These are phyloP conservation scores for Nesometra sesokonis DNA, from an alignment of 35 echinoderm and acorn worm species.

Conservation along the genomic window DNA sequence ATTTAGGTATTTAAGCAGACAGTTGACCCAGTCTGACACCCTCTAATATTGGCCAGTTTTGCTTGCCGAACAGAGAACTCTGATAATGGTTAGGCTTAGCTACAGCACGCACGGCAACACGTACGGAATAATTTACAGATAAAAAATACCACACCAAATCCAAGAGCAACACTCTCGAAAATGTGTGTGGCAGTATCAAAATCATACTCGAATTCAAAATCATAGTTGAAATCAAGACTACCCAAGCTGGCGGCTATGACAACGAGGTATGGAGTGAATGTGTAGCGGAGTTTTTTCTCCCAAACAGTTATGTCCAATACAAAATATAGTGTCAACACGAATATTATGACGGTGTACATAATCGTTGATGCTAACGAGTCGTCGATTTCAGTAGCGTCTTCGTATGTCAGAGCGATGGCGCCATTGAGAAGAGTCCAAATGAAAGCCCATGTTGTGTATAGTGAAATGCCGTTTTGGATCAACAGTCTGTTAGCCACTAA, in stretches of 20 bases:
- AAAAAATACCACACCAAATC: background rate
- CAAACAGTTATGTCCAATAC: constrained; percentile 48
- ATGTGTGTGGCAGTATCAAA: constrained; percentile 23
- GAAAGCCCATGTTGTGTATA: constrained; percentile 32
- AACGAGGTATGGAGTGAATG: constrained; percentile 50
- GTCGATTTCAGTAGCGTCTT: background rate
- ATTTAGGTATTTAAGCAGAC: too few relatives aligned
- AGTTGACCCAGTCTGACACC: too few relatives aligned
- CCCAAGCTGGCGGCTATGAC: constrained; percentile 59
- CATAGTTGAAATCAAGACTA: constrained; percentile 44
- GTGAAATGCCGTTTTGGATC: constrained; percentile 33
- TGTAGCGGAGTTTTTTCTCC: constrained; percentile 72
- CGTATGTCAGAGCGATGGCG: constrained; percentile 10
- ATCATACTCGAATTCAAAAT: background rate
- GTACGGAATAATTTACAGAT: background rate
- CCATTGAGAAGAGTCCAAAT: background rate
- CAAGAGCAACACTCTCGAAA: background rate
- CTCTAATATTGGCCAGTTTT: too few relatives aligned
- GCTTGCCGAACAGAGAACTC: too few relatives aligned
- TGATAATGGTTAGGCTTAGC: too few relatives aligned
- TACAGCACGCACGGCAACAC: background rate
- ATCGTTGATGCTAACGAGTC: constrained; percentile 36
- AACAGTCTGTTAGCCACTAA: constrained; percentile 3
- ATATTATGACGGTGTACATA: constrained; percentile 27
- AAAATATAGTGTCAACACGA: constrained; percentile 49